Evolutionary conservation across 2,113 vertebrate species (phyloP).

Genomic region (Takifugu flavidus): DNA sequence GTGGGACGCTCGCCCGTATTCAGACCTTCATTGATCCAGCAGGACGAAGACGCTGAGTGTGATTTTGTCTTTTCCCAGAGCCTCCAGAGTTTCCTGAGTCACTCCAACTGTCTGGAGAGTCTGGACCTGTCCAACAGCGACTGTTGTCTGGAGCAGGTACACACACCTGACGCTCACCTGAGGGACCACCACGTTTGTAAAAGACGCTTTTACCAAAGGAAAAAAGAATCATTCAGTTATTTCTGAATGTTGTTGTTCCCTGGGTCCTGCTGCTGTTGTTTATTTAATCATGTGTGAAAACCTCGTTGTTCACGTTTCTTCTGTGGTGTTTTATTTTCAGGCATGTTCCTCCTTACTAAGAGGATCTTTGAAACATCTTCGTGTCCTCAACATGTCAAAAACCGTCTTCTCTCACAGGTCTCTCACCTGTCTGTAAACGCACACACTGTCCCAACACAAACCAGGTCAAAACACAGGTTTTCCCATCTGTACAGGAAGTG

Average conservation of each 20-base stretch:
- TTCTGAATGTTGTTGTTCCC: too few relatives aligned
- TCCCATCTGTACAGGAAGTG: constrained; percentile 77
- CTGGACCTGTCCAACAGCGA: constrained; percentile 93
- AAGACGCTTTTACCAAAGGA: too few relatives aligned
- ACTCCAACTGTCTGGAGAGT: constrained; percentile 82
- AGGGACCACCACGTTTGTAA: background rate
- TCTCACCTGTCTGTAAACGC: too few relatives aligned
- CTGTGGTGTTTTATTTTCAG: constrained; percentile 56
- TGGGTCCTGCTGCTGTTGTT: too few relatives aligned
- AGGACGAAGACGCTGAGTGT: background rate
- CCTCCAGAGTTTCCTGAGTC: constrained; percentile 90
- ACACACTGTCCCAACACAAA: too few relatives aligned
- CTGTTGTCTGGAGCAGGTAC: constrained; percentile 88
- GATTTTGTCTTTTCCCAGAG: constrained; percentile 62
- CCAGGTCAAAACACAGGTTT: background rate
- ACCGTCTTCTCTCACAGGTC: constrained; percentile 86
- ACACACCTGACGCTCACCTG: background rate
- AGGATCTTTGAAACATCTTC: constrained; percentile 87
- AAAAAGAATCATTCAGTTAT: too few relatives aligned
- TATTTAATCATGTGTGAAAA: too few relatives aligned
- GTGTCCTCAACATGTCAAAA: constrained; percentile 88
- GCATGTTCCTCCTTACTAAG: constrained; percentile 86
- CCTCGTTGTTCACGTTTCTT: background rate
- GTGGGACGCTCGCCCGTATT: constrained; percentile 57
- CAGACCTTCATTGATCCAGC: too few relatives aligned